Conservation (phyloP, 1,140 invertebrate genomes). For the Teleopsis dalmanni region DNA sequence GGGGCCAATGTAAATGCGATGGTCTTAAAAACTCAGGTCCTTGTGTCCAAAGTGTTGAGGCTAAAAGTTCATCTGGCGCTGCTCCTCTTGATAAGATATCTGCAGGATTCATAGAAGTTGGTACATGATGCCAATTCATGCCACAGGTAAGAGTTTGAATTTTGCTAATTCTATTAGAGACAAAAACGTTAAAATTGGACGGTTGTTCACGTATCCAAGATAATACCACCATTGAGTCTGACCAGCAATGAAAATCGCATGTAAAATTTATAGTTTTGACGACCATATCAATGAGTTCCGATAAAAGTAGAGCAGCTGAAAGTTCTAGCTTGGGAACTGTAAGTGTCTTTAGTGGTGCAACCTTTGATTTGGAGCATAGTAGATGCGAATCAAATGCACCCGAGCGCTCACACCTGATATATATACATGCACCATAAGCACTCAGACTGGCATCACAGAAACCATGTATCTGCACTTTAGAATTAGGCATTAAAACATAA, state of each 20-base stretch:
- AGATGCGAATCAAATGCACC: conserved; percentile 14
- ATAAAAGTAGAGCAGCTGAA: conserved; percentile 17
- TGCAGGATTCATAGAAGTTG: conserved; percentile 30
- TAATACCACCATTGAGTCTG: conserved; percentile 31
- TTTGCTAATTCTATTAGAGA: conserved; percentile 29
- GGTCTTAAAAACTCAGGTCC: conserved; percentile 24
- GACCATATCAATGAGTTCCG: conserved; percentile 17
- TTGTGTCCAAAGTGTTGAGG: conserved; percentile 29
- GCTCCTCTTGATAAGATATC: conserved; percentile 33
- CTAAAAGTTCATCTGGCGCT: conserved; percentile 17
- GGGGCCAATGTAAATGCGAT: conserved; percentile 1
- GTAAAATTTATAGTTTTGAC: not conserved
- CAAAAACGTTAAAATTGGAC: conserved; percentile 21
- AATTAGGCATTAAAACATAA: not conserved
- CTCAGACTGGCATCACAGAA: conserved; percentile 40
- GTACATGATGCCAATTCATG: conserved; percentile 28
- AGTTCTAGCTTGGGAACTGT: conserved; percentile 31
- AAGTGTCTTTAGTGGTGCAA: conserved; percentile 26
- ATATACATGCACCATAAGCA: conserved; percentile 38
- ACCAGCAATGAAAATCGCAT: conserved; percentile 19
- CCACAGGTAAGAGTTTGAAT: conserved; percentile 23
- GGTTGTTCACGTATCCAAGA: conserved; percentile 24
- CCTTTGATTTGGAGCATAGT: conserved; percentile 27
- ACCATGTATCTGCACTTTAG: conserved; percentile 20
- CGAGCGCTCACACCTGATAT: conserved; percentile 18